Conservation (phyloP, 2,888 invertebrate genomes). For the Serripes groenlandicus region DNA sequence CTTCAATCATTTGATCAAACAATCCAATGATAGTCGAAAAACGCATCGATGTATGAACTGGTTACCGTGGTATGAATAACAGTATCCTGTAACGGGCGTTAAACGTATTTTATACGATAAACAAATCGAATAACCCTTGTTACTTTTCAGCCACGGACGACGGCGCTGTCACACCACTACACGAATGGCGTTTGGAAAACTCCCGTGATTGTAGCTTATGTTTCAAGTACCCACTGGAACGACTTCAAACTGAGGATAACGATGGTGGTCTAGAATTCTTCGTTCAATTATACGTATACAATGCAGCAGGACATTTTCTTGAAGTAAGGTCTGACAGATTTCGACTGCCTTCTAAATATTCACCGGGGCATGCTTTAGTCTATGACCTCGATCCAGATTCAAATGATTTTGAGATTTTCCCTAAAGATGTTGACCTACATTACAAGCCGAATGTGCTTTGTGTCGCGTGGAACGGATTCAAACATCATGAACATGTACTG, state of each 20-base stretch:
- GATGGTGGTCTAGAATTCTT: slow-evolving; percentile 31
- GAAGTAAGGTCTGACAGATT: slow-evolving; percentile 35
- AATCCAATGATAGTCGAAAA: too few relatives aligned
- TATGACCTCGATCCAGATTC: slow-evolving; percentile 42
- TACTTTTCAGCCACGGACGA: background rate
- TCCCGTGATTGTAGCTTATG: slow-evolving; percentile 17
- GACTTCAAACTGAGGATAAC: slow-evolving; percentile 37
- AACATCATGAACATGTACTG: slow-evolving; percentile 28
- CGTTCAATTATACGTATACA: slow-evolving; percentile 42
- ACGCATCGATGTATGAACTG: too few relatives aligned
- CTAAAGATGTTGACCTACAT: slow-evolving; percentile 29
- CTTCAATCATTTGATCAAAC: too few relatives aligned
- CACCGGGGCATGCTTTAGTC: slow-evolving; percentile 58
- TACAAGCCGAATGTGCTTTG: slow-evolving; percentile 18
- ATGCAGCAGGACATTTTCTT: slow-evolving; percentile 49
- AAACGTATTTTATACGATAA: too few relatives aligned
- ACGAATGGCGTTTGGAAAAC: slow-evolving; percentile 21
- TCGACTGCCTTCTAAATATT: slow-evolving; percentile 51
- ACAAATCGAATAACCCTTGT: too few relatives aligned
- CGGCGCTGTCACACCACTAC: background rate
- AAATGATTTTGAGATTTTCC: background rate
- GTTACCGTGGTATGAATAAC: too few relatives aligned
- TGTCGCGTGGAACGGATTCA: slow-evolving; percentile 33
- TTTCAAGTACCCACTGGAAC: slow-evolving; percentile 17
- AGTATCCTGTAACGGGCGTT: too few relatives aligned